Evolutionary conservation across 2,113 vertebrate genomes (phyloP), one percentile per base, ranked within the genome.

Genomic region (Pelodiscus sinensis): DNA sequence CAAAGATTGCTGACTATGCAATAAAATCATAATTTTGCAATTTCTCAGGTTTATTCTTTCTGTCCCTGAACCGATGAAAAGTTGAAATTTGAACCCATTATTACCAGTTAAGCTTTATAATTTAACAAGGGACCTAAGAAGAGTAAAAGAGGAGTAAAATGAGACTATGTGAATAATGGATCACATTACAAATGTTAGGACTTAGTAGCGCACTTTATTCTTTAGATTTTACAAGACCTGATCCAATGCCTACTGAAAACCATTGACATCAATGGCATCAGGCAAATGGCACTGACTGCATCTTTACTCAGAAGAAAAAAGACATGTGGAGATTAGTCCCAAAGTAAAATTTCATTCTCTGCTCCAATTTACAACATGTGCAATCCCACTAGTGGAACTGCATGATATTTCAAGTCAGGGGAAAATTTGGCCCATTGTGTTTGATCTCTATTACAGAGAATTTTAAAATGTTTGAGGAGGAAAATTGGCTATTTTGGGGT

Each of bases 1-100:
- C 2, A 85, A 91, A 75, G 3, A 24, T 18, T 81, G 55, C 77
- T 60, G 0, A 6, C 1, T 51, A 27, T 18, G 31, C n/a, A 25
- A 75, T 71, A 90, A 0, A 89, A 60, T 14, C 51, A 75, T 84
- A 71, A 80, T 79, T 8, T 56, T 52, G 4, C 35, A 29, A 77
- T 90, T 90, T 88, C 51, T 90, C 35, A 50, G 15, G 50, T 80
- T 82, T 88, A 51, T 31, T 73, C 35, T 71, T 52, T 38, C 79
- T 81, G 57, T 31, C 79, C 4, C 27, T 73, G 25, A 0, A 0
- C 9, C 62, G 71, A 83, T 44, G 6, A 81, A 21, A 10, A 81
- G 4, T 54, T 25, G 79, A 24, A 90, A 19, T 8, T 0, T 0
- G 38, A 90, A 50, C 6, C 16, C 16, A 81, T 71, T 35, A 13